Percentiles rank a stretch among this genome's conserved stretches.
These are phyloP conservation scores for Oreochromis tanganicae DNA, from an alignment of 2,113 vertebrate genomes.

Conservation along the genomic window DNA sequence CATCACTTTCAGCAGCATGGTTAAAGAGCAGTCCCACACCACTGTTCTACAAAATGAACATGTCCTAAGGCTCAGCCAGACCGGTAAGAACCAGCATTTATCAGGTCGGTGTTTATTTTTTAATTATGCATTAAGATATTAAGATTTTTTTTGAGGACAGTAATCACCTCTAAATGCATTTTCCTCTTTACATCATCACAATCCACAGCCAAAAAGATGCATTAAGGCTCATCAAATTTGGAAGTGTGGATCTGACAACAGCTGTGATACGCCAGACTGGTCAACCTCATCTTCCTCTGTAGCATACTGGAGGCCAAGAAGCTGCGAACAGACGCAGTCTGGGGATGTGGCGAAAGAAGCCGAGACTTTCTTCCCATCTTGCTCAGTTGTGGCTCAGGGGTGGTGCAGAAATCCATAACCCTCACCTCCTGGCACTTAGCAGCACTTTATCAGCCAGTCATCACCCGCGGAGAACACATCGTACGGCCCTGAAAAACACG, in stretches of 20 bases:
- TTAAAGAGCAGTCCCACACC: slow-evolving; percentile 29
- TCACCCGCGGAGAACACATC: neutral
- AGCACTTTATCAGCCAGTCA: slow-evolving; percentile 38
- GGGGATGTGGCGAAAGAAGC: neutral
- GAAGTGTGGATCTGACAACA: neutral
- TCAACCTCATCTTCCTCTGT: neutral
- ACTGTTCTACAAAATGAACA: slow-evolving; percentile 27
- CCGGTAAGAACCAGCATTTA: neutral
- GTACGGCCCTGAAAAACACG: neutral
- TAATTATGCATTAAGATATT: neutral
- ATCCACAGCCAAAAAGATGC: neutral
- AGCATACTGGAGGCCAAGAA: neutral
- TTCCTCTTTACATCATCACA: neutral
- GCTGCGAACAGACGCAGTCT: neutral
- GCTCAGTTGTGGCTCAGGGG: neutral
- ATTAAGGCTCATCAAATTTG: neutral
- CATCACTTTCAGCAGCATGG: slow-evolving; percentile 25
- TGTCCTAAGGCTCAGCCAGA: neutral
- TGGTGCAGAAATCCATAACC: slow-evolving; percentile 36
- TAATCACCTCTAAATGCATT: neutral
- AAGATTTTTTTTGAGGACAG: neutral
- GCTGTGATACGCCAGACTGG: neutral
- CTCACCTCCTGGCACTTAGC: slow-evolving; percentile 3
- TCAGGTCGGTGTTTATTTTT: neutral
- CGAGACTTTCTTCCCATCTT: neutral